Evolutionary conservation across 2,113 vertebrate genomes (phyloP), one percentile per base, ranked within the genome.

Genomic region (Microcebus jonahi): DNA sequence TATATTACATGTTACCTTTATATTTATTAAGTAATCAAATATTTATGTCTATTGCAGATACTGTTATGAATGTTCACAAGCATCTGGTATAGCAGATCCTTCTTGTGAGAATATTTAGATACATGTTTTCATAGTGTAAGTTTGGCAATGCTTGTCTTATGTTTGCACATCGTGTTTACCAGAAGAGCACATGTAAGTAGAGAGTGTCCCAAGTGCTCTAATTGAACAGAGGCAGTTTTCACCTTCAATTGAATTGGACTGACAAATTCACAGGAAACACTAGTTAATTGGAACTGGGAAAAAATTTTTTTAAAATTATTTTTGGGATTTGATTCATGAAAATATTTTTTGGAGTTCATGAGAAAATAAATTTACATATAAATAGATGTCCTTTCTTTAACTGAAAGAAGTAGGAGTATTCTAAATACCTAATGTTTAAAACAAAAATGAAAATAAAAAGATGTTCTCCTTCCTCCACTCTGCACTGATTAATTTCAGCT

Each of bases 311-410:
- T 76, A 79, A 45, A 45, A 42, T 93, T 91, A 61, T 77, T 88
- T 67, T 84, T 95, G 39, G 71, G 59, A 93, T 77, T 96, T 91
- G 76, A 27, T 71, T 17, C 84, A 81, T 88, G 42, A 82, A 95
- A 63, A 67, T 42, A 45, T 73, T 34, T 91, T 81, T 93, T 59
- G 42, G n/a, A 87, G 61, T 67, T 70, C 25, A 65, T 0, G 10
- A 68, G 45, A 86, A 90, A 94, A 86, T 12, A 82, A 50, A 75
- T 39, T 82, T 55, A 63, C 80, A 63, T 25, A 80, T 42, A 94
- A 96, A 90, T 71, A 73, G 18, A 63, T 79, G 27, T 15, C 25
- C 17, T 94, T 92, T 88, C 65, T 90, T 95, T 68, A 90, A 95
- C 34, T 53, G 39, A 81, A 96, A 77, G 77, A 79, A 76, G 29